Evolutionary conservation across 2,888 invertebrate genomes (phyloP), one percentile per base, ranked within the genome.

Genomic region (Drosophila neotestacea): DNA sequence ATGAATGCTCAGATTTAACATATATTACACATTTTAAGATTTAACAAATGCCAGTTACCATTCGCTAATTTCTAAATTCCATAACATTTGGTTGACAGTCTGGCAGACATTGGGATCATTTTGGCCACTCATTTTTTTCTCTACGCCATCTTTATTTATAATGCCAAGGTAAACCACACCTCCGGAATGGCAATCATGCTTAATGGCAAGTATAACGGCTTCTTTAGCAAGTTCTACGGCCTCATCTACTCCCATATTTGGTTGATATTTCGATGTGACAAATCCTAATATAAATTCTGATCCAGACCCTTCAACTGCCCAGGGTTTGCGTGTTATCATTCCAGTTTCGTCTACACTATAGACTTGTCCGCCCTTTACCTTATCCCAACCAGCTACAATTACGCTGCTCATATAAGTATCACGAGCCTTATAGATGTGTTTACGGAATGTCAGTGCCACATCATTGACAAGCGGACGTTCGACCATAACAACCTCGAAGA

Each of bases 331-430:
- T 30, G 96, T 95, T 72, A 97, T 94, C 97, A 98, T 98, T n/a
- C 99, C 99, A 36, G 97, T 93, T 68, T 94, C 94, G 2, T 95
- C 95, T 66, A 95, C 93, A 0, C 94, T 94, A 91, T 95, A 95
- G 54, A 95, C 94, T 93, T 95, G 97, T 89, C 95, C 99, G 82
- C 98, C 98, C 78, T 95, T 94, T 55, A 95, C 94, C 80, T 95
- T 95, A 93, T 99, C 99, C 97, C 97, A 99, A 28, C 99, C 99
- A 58, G 98, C 99, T n/a, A 98, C 97, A 74, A 99, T 95, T 77
- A 99, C 97, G 28, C 98, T 98, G 79, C 99, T 99, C 46, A 95
- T 94, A 46, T 99, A 93, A 3, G 96, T 95, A 92, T 98, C 98
- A 67, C 99, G 95, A 92, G 99, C 97, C 90, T 96, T 97, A 93